These are phyloP conservation scores for Sebastes baramenuke DNA, from an alignment of 2,797 vertebrate species.

Conservation along the genomic window DNA sequence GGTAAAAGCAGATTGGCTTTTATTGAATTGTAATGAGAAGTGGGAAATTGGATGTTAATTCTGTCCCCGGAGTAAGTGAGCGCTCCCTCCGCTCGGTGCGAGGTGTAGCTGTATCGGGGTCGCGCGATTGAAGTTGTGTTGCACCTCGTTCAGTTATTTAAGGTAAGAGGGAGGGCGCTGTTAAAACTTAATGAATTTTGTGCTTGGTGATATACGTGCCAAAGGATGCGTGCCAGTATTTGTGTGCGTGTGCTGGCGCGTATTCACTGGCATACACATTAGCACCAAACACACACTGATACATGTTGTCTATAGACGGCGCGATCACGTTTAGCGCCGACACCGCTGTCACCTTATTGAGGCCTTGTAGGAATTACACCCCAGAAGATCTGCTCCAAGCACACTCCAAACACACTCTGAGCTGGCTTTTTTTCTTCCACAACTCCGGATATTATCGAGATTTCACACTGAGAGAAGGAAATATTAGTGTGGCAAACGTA, in stretches of 20 bases:
- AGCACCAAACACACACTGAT: conserved; percentile 4
- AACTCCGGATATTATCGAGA: conserved; percentile 80
- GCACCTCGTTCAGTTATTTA: conserved; percentile 66
- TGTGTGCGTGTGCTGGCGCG: conserved; percentile 25
- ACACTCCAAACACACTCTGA: conserved; percentile 70
- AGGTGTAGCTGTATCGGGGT: conserved; percentile 70
- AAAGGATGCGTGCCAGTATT: conserved; percentile 50
- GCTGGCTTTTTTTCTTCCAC: conserved; percentile 66
- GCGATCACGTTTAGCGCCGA: conserved; percentile 67
- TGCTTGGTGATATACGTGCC: conserved; percentile 49
- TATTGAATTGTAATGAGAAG: conserved; percentile 84
- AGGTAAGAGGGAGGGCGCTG: conserved; percentile 53
- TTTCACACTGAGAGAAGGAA: conserved; percentile 82
- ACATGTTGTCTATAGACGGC: conserved; percentile 59
- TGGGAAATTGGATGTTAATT: conserved; percentile 81
- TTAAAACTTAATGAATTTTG: conserved; percentile 58
- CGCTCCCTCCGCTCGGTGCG: conserved; percentile 56
- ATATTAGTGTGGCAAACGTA: conserved; percentile 83
- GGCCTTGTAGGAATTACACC: conserved; percentile 78
- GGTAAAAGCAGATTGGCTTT: conserved; percentile 82
- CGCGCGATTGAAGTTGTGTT: conserved; percentile 58
- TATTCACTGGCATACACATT: conserved; percentile 7
- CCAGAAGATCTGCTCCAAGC: conserved; percentile 70
- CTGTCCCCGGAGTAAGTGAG: conserved; percentile 72
- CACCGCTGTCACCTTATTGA: conserved; percentile 75